phyloP scores from a whole-genome alignment of 2,113 vertebrate genomes.

The Micromys minutus region DNA sequence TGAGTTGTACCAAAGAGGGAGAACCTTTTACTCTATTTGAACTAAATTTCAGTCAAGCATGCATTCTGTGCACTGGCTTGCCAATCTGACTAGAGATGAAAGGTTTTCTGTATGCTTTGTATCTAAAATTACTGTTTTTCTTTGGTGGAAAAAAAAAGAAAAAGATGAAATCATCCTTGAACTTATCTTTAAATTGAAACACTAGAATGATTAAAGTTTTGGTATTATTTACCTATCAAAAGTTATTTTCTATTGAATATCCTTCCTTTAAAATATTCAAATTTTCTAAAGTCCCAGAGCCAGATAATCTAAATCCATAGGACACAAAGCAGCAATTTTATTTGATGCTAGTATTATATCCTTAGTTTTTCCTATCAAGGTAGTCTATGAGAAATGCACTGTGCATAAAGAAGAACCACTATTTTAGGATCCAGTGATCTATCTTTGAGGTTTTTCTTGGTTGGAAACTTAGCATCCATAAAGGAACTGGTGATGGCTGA shows the following conservation, averaged over 20 bases:
- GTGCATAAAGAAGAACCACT: conserved; percentile 16
- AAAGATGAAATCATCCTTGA: conserved; percentile 49
- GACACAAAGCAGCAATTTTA: conserved; percentile 69
- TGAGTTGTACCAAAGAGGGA: conserved; percentile 22
- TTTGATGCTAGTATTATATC: conserved; percentile 74
- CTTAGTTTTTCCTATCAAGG: conserved; percentile 66
- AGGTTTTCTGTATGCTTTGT: conserved; percentile 48
- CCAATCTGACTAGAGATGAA: conserved; percentile 35
- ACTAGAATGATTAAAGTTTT: conserved; percentile 68
- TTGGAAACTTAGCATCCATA: conserved; percentile 84
- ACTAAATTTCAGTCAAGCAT: conserved; percentile 5
- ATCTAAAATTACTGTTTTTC: conserved; percentile 65
- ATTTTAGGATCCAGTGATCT: conserved; percentile 73
- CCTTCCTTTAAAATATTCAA: conserved; percentile 54
- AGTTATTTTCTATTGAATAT: conserved; percentile 65
- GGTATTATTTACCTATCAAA: conserved; percentile 69
- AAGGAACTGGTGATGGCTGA: conserved; percentile 83
- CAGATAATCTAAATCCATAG: conserved; percentile 60
- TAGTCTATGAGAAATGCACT: conserved; percentile 64
- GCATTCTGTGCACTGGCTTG: background rate
- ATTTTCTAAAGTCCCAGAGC: conserved; percentile 57
- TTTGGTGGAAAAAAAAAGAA: conserved; percentile 36
- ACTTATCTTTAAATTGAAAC: conserved; percentile 67
- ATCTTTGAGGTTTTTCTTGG: conserved; percentile 77
- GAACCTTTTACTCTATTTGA: conserved; percentile 4